Base-by-base conservation (phyloP, 2,888 invertebrate species). In the Drosophila cognata region DNA sequence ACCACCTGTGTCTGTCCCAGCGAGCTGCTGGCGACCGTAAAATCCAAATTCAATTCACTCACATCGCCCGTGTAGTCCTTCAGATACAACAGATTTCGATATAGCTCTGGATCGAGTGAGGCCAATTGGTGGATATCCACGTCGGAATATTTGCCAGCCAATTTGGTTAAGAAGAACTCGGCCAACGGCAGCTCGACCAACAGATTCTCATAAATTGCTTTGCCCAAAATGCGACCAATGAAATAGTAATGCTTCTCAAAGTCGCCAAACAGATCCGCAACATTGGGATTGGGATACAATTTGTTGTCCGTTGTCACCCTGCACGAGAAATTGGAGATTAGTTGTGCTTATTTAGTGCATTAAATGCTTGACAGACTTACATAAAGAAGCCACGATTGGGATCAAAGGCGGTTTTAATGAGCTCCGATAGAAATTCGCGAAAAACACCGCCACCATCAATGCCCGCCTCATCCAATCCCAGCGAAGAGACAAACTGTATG, bases 371-470 rank as follows among this genome's bases (percentile, higher is more conserved):
- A 2, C 10, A 2, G 16, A 48, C 95, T 94, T 77, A 93, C 93
- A 93, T 92, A 92, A 99, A 99, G 92, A 99, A 96, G 0, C 99
- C 99, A 63, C 99, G 94, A 92, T 99, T 99, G 0, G 99, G 99
- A 94, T 99, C 99, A 91, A 99, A 99, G 1, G 97, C 97, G 0
- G 98, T 98, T 94, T 98, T 98, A 35, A 99, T 94, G 13, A 99
- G 94, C 93, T 99, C 99, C 1, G 97, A 97, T 4, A 99, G 94
- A 92, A 99, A 99, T 93, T 99, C 99, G 55, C 99, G 95, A 91
- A 99, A 98, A 18, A 99, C 95, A 0, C 99, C 99, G 2, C 99
- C 99, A 3, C 99, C 99, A 92, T 99, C 99, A 3, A 99, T 97
- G 0, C 99, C 99, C 0, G 98, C 98, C 93, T 99, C 99, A 85